Base-by-base conservation (phyloP, 1,140 invertebrate species). In the Monochamus saltuarius region DNA sequence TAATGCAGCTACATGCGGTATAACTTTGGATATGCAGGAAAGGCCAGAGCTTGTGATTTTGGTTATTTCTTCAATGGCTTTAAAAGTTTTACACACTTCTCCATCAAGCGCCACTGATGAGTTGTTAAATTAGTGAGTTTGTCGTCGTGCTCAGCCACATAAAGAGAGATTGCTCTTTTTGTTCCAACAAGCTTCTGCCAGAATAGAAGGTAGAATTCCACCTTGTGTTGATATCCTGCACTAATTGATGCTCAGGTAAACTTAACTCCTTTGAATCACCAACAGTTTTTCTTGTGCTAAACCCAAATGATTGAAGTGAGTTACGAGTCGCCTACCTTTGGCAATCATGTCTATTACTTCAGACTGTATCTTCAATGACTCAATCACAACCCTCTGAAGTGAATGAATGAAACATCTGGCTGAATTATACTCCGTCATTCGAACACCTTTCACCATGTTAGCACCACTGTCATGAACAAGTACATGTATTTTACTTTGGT, bases 161-260 rank as follows among this genome's bases (percentile, higher is more conserved):
- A 51, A n/a, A 62, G 37, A 14, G 46, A 52, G 47, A 57, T 39
- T 8, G 22, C 36, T 14, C 54, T 57, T 57, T 62, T 40, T 59
- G 61, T 46, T 62, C 40, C 36, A 53, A 11, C 29, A 62, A 38
- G 8, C 56, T 19, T 39, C 51, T 19, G 16, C 40, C 7, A 35
- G 58, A 45, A 40, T 58, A 59, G 43, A 52, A 59, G 9, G 56
- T 59, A 38, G 54, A 61, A 29, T 65, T 65, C 62, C 59, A 65
- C 13, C 62, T 22, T 1, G 54, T 61, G 16, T 6, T 43, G 13
- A 65, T 38, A 40, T 56, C 62, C 57, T 65, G 62, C 1, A 65
- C 36, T 17, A 61, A 29, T 45, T 65, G 14, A 49, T 49, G 17
- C 11, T 49, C 46, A n/a, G 35, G 11, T 37, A 53, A 16, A 22